A percentile compares a stretch with the other conserved stretches of the same genome.
Conservation (phyloP, 2,113 vertebrate species). For the Pterophyllum scalare region DNA sequence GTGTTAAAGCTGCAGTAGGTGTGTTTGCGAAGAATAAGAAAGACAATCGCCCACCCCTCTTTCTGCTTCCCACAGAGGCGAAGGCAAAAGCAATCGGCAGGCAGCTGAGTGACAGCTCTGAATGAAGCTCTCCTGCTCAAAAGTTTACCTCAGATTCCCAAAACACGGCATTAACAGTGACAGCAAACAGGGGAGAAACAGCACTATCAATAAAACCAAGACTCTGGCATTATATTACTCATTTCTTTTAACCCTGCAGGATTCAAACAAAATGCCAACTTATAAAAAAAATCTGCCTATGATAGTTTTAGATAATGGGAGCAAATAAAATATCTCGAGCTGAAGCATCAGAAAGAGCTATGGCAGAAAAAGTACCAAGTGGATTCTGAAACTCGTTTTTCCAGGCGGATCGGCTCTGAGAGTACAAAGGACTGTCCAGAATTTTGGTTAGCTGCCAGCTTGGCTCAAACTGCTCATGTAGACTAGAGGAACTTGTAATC, state of each 20-base stretch:
- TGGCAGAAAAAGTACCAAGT: neutral
- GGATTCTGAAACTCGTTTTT: slow-evolving; percentile 1
- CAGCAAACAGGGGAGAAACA: slow-evolving; percentile 13
- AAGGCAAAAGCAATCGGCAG: slow-evolving; percentile 19
- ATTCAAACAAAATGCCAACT: slow-evolving; percentile 27
- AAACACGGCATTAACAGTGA: neutral
- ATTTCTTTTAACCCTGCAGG: neutral
- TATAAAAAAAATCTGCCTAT: neutral
- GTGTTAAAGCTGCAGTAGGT: slow-evolving; percentile 35
- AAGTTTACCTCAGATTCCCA: slow-evolving; percentile 26
- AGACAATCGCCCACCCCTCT: slow-evolving; percentile 7
- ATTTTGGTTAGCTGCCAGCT: slow-evolving; percentile 26
- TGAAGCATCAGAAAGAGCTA: slow-evolving; percentile 9
- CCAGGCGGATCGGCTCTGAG: slow-evolving; percentile 6
- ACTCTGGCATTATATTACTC: slow-evolving; percentile 8
- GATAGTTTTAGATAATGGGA: neutral
- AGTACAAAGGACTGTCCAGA: slow-evolving; percentile 44
- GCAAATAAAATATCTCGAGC: neutral
- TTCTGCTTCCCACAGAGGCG: slow-evolving; percentile 12
- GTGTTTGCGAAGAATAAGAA: slow-evolving; percentile 33
- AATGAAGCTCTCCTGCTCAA: slow-evolving; percentile 17
- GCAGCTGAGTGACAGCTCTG: slow-evolving; percentile 47
- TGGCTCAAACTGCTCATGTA: slow-evolving; percentile 27
- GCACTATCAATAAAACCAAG: slow-evolving; percentile 4
- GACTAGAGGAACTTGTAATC: slow-evolving; percentile 62